Conservation (phyloP, 2,797 vertebrate species). For the Phaenicophaeus curvirostris region DNA sequence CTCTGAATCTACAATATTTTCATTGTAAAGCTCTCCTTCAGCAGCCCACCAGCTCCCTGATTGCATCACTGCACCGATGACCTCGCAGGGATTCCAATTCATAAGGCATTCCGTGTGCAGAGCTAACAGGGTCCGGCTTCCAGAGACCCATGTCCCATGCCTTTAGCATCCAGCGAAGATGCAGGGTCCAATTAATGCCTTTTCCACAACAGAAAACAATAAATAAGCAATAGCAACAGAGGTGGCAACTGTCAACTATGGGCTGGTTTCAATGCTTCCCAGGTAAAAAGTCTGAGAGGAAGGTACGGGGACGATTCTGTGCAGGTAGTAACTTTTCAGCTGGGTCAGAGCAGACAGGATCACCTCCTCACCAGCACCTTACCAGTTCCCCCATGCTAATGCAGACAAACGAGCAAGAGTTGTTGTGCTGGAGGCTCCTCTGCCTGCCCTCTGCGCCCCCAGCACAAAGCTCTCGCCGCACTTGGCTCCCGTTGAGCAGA, state of each 20-base stretch:
- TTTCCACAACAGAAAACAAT: background rate
- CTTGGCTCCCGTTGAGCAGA: background rate
- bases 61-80: background rate
- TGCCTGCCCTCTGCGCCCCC: background rate
- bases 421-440: background rate
- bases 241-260: background rate
- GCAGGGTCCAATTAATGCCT: background rate
- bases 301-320: background rate
- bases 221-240: background rate
- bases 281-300: background rate
- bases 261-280: background rate
- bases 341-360: background rate
- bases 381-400: background rate
- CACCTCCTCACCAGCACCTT: too few species aligned
- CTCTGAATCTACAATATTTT: background rate
- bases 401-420: background rate
- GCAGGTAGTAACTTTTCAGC: background rate
- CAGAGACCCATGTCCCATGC: background rate
- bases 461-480: background rate
- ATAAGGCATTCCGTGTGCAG: rapidly evolving
- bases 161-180: background rate
- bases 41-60: background rate
- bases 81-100: background rate
- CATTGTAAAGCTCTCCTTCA: background rate
- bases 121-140: background rate